Conservation (phyloP, 2,888 invertebrate genomes). For the Temnothorax unifasciatus region DNA sequence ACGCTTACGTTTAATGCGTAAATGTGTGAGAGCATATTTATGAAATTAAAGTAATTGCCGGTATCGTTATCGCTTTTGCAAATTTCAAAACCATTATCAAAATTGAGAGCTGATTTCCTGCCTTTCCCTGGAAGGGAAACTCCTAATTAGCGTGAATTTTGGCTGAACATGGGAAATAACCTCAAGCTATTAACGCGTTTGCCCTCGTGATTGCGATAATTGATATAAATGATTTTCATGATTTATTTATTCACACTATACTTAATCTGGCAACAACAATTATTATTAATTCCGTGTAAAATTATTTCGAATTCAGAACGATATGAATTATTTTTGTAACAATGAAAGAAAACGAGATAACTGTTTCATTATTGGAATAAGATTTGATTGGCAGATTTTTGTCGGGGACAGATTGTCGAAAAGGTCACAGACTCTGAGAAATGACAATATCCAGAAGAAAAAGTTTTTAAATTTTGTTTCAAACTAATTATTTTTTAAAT, state of each 20-base stretch:
- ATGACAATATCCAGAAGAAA: not conserved
- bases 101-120: constrained; percentile 52
- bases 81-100: constrained; percentile 47
- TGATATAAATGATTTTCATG: constrained; percentile 35
- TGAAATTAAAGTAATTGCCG: not conserved
- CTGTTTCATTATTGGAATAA: not conserved
- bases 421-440: not conserved
- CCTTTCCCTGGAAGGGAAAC: constrained; percentile 7
- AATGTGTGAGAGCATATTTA: not conserved
- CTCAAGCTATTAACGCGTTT: constrained; percentile 40
- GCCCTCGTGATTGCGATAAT: constrained; percentile 33
- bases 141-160: constrained; percentile 46
- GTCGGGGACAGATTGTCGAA: not conserved
- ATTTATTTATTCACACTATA: not conserved
- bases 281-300: not conserved
- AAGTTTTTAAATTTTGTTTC: not conserved
- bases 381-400: not conserved
- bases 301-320: not conserved
- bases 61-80: not conserved
- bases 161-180: constrained; percentile 41
- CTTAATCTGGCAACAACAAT: constrained; percentile 1
- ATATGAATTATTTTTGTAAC: not conserved
- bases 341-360: not conserved
- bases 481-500: not conserved
- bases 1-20: not conserved